Conservation (phyloP, 2,888 invertebrate species). For the Iselma pallidipennis region DNA sequence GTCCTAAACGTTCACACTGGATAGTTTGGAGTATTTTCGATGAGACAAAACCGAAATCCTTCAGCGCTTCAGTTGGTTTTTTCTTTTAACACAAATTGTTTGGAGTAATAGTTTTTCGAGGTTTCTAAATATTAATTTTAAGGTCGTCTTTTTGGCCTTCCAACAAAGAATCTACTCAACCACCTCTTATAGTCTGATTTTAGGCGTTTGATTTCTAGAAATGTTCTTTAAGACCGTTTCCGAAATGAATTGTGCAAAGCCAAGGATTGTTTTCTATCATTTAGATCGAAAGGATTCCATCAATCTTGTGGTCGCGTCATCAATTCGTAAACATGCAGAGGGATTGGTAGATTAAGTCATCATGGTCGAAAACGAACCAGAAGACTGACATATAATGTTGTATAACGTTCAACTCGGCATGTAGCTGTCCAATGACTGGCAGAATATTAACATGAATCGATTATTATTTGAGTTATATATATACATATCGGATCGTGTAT, state of each 20-base stretch:
- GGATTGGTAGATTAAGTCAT: slow-evolving; percentile 42
- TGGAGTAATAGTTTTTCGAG: too few species aligned
- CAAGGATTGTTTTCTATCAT: neutral
- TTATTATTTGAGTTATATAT: slow-evolving; percentile 46
- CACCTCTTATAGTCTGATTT: too few species aligned
- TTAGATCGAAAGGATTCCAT: slow-evolving; percentile 22
- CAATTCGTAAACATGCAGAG: slow-evolving; percentile 34
- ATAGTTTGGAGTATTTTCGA: neutral
- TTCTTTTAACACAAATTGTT: too few species aligned
- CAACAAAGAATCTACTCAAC: too few species aligned
- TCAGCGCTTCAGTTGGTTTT: too few species aligned
- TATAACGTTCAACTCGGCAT: slow-evolving; percentile 42
- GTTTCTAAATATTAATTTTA: too few species aligned
- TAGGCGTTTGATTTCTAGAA: neutral
- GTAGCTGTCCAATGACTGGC: slow-evolving; percentile 50
- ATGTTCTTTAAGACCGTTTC: neutral
- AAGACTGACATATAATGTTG: slow-evolving; percentile 43
- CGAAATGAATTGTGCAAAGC: neutral
- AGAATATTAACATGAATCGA: slow-evolving; percentile 50
- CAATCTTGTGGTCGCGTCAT: slow-evolving; percentile 38
- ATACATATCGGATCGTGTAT: slow-evolving; percentile 51
- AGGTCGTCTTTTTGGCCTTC: too few species aligned
- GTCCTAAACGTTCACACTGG: neutral
- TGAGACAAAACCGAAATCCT: slow-evolving; percentile 3
- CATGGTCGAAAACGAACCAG: slow-evolving; percentile 33